Percentiles rank a stretch among this genome's conserved stretches.
Conservation (phyloP, 2,797 vertebrate genomes). For the Strix occidentalis region DNA sequence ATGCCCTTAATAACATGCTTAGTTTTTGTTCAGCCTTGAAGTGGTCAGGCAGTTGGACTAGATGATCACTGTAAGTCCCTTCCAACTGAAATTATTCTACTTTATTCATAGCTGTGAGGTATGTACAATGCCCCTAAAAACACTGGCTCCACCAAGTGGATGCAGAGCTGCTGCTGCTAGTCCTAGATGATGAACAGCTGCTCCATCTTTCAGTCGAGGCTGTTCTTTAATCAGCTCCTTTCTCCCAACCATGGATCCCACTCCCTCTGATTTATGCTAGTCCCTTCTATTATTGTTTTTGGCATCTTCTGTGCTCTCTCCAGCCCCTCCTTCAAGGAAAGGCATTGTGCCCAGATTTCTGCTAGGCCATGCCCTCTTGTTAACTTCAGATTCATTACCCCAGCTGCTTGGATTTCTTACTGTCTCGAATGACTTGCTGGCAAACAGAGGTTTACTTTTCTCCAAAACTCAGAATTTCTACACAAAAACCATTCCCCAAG, state of each 20-base stretch:
- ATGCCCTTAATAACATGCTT: background rate
- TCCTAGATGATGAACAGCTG: background rate
- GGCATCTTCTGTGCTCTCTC: background rate
- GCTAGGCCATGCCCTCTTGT: background rate
- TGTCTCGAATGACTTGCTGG: background rate
- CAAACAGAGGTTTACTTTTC: background rate
- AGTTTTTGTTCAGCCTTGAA: background rate
- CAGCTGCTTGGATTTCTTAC: background rate
- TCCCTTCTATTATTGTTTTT: background rate
- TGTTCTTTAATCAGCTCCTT: background rate
- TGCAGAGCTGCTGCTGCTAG: background rate
- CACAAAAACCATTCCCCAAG: background rate
- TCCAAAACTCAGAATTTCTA: background rate
- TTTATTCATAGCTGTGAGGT: background rate
- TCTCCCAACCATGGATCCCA: background rate
- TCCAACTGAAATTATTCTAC: background rate
- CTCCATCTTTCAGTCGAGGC: background rate
- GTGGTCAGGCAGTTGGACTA: background rate
- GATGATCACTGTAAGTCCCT: background rate
- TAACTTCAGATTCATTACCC: constrained; percentile 12
- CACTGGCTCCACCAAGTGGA: background rate
- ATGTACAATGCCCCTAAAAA: background rate
- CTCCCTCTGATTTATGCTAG: background rate
- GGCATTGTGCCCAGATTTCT: background rate
- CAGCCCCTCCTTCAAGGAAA: background rate